Base-by-base conservation (phyloP, 2,113 vertebrate species). In the Hippocampus zosterae region DNA sequence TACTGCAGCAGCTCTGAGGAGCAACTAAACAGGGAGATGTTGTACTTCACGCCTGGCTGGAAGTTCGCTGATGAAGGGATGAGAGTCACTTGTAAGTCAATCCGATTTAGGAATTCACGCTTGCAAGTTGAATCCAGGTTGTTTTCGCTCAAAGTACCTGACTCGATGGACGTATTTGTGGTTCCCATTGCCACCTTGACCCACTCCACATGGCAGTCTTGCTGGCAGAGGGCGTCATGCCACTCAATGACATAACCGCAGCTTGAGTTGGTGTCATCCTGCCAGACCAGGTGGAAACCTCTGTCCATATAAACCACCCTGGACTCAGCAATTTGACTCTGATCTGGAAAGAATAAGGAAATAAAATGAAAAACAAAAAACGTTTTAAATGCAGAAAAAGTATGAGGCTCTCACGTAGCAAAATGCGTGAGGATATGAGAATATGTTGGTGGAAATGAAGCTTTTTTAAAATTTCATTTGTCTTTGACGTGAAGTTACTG, bases 201-300 rank as follows among this genome's bases (percentile, higher is more conserved):
- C 92, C 92, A 93, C 2, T 92, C 83, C 42, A 92, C 73, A 2
- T 70, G 3, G 59, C 91, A 92, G 75, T 85, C 44, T 8, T 4
- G 33, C 13, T 15, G 18, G 62, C 88, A 91, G 57, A 68, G 65
- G 5, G 84, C 73, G 29, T 84, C 69, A 11, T 68, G 25, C 92
- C 92, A 93, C 60, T 91, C 87, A 5, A 92, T 79, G 69, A 92
- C 81, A 40, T 89, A 91, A 56, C 84, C 86, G 63, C 80, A 77
- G 59, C 84, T 88, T 46, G 70, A 42, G 16, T 81, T 90, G 59
- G 25, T 41, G 46, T 73, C 21, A 2, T 76, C 70, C 66, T 76
- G 74, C 92, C 91, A 92, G 76, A 66, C 84, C 25, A 93, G 64
- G 55, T 70, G 63, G 53, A 92, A 90, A 7, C 76, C 79, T 8